These are phyloP conservation scores for Halcyon badia DNA, from an alignment of 2,797 vertebrate species.

Conservation along the genomic window DNA sequence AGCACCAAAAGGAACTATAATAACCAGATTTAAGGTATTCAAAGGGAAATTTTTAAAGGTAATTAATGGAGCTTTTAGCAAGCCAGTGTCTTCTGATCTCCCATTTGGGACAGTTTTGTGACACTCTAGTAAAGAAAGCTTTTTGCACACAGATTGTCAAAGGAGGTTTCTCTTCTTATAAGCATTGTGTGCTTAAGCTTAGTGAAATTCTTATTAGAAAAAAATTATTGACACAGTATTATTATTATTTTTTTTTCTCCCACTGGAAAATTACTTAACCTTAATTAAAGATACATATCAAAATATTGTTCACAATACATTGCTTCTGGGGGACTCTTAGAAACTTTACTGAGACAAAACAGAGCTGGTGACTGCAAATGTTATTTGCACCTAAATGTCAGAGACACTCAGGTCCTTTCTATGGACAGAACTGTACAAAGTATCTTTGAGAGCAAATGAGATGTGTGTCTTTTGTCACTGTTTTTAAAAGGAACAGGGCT, in stretches of 20 bases:
- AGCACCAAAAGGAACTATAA: not conserved
- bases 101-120: not conserved
- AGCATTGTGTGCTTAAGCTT: not conserved
- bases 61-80: not conserved
- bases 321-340: not conserved
- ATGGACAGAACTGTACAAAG: accelerated
- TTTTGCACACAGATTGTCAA: not conserved
- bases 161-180: not conserved
- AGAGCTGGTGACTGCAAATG: not conserved
- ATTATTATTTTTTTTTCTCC: not conserved
- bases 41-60: not conserved
- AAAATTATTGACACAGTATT: not conserved
- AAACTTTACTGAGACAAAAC: not conserved
- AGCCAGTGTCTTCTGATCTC: not conserved
- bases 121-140: not conserved
- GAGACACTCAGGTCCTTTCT: not conserved
- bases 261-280: not conserved
- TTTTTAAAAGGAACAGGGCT: not conserved
- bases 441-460: not conserved
- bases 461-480: not conserved
- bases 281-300: not conserved
- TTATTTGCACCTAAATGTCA: not conserved
- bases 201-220: not conserved
- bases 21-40: not conserved
- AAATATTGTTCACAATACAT: not conserved